These are phyloP conservation scores for Crioceris asparagi DNA, from an alignment of 2,888 invertebrate species.

Conservation along the genomic window DNA sequence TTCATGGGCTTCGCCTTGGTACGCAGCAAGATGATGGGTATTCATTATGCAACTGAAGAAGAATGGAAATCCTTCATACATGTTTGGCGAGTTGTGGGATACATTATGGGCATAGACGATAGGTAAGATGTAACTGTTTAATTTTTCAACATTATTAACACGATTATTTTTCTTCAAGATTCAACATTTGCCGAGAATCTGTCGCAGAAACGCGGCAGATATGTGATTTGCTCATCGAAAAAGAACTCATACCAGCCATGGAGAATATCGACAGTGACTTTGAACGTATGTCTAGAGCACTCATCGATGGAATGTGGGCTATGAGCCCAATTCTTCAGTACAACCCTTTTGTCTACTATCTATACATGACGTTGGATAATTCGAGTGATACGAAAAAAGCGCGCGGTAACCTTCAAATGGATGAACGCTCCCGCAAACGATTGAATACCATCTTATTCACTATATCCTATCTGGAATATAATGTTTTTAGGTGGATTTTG, in stretches of 20 bases:
- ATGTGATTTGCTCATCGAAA: conserved; percentile 46
- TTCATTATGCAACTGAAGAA: conserved; percentile 46
- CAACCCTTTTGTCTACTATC: conserved; percentile 43
- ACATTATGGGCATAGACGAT: conserved; percentile 72
- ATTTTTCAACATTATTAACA: neutral
- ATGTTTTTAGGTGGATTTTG: conserved; percentile 45
- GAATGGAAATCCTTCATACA: conserved; percentile 69
- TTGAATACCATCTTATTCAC: conserved; percentile 14
- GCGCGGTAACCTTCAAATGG: conserved; percentile 5
- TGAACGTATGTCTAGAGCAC: conserved; percentile 48
- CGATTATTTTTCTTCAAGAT: conserved; percentile 39
- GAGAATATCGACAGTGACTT: conserved; percentile 50
- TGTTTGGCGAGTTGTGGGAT: conserved; percentile 74
- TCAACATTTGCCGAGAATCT: conserved; percentile 56
- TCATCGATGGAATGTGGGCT: conserved; percentile 59
- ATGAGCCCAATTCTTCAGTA: conserved; percentile 53
- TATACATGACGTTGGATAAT: conserved; percentile 20
- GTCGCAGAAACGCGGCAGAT: conserved; percentile 52
- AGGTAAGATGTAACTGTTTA: conserved; percentile 37
- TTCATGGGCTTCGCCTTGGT: conserved; percentile 68
- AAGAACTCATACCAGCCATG: conserved; percentile 52
- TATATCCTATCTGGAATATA: conserved; percentile 27
- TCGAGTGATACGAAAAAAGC: conserved; percentile 11
- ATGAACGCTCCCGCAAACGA: too few species aligned
- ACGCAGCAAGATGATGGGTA: conserved; percentile 52